Conservation (phyloP, 1,140 invertebrate species). For the Drosophila lini region DNA sequence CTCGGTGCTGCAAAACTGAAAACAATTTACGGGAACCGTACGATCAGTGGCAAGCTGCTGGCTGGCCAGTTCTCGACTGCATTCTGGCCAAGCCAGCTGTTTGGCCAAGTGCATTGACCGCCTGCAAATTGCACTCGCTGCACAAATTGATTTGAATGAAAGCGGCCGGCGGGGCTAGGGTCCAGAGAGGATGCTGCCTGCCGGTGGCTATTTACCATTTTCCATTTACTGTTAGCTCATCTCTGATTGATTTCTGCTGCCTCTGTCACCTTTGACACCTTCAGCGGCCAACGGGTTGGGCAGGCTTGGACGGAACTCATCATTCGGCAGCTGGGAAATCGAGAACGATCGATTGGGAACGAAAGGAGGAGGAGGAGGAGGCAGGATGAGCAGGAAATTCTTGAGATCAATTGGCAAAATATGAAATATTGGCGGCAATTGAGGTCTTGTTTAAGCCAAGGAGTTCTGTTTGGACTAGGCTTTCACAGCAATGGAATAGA, state of each 20-base stretch:
- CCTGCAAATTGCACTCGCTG: conserved; percentile 62
- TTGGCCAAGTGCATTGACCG: conserved; percentile 74
- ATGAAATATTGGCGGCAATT: conserved; percentile 26
- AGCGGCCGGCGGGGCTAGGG: conserved; percentile 36
- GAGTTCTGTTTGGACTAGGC: not conserved
- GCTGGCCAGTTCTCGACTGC: conserved; percentile 7
- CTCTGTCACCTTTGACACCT: conserved; percentile 76
- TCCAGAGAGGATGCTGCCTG: conserved; percentile 25
- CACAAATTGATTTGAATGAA: conserved; percentile 74
- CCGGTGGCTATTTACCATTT: conserved; percentile 58
- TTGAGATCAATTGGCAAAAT: conserved; percentile 5
- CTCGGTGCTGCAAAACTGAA: conserved; percentile 45
- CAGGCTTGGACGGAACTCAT: conserved; percentile 42
- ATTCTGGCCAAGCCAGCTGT: conserved; percentile 51
- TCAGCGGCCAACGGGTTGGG: conserved; percentile 54
- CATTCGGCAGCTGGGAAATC: conserved; percentile 41
- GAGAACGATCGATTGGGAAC: conserved; percentile 4
- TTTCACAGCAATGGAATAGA: not conserved
- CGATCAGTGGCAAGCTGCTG: conserved; percentile 25
- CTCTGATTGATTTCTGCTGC: conserved; percentile 70
- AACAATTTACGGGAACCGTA: conserved; percentile 79
- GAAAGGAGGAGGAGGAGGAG: not conserved
- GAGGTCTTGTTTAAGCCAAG: not conserved
- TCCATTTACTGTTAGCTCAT: conserved; percentile 74
- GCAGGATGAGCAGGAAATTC: conserved; percentile 7